phyloP scores from a whole-genome alignment of 1,140 invertebrate species.

The Polypedilum vanderplanki region DNA sequence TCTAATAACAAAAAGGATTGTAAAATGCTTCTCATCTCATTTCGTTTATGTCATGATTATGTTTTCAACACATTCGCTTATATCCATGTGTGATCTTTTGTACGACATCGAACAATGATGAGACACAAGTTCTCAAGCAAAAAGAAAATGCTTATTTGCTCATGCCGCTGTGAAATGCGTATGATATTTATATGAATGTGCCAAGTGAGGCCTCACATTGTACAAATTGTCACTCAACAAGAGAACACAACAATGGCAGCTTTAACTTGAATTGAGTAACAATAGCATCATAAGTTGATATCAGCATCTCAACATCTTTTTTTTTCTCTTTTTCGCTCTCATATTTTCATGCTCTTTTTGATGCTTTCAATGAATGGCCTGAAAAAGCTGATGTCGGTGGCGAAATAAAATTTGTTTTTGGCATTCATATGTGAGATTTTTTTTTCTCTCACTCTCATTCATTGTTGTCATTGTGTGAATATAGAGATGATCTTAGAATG shows the following conservation, averaged over 20 bases:
- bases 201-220: neutral
- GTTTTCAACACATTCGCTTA: neutral
- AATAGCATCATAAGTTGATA: constrained; percentile 14
- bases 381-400: neutral
- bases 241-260: neutral
- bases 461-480: too few relatives aligned
- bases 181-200: neutral
- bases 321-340: neutral
- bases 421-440: neutral
- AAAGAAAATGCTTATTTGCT: too few relatives aligned
- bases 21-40: constrained; percentile 1
- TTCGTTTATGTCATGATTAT: neutral
- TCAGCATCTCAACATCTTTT: neutral
- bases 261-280: neutral
- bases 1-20: neutral
- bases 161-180: neutral
- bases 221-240: constrained; percentile 5
- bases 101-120: neutral
- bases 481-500: neutral
- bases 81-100: neutral
- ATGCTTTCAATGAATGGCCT: neutral
- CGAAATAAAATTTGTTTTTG: neutral
- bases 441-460: neutral
- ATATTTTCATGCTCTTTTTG: neutral
- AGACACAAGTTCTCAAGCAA: neutral